Percentiles rank a stretch among this genome's conserved stretches.
Evolutionary conservation across 2,113 vertebrate species (phyloP).

Genomic region (Daphoenositta chrysoptera): DNA sequence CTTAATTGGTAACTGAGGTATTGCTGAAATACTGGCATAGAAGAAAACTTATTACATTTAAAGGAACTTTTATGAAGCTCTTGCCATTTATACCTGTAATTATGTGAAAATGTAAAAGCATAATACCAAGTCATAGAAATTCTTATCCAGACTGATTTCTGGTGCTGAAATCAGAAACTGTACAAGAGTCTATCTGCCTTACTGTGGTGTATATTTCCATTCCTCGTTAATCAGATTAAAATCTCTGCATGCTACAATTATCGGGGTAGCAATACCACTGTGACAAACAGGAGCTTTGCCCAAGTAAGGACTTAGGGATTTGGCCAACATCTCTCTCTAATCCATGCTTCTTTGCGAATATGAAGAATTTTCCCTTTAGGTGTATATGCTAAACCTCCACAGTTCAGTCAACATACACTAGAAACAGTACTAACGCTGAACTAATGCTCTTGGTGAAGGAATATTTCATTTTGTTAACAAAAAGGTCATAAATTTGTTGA

Average conservation of each 20-base stretch:
- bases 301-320: not conserved
- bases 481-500: not conserved
- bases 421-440: not conserved
- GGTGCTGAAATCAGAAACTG: not conserved
- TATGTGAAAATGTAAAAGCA: not conserved
- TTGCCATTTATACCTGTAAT: not conserved
- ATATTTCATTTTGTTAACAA: not conserved
- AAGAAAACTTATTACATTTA: not conserved
- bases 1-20: not conserved
- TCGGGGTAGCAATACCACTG: not conserved
- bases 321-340: not conserved
- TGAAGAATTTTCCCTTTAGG: not conserved
- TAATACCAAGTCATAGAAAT: not conserved
- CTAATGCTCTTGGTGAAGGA: not conserved
- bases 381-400: not conserved
- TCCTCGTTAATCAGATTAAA: not conserved
- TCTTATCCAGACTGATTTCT: not conserved
- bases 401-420: not conserved
- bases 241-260: not conserved
- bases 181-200: not conserved
- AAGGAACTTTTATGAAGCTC: not conserved
- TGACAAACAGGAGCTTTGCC: not conserved
- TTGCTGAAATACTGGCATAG: not conserved
- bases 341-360: not conserved
- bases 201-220: not conserved